Evolutionary conservation across 2,888 invertebrate species (phyloP).

Genomic region (Electrophaes corylata): DNA sequence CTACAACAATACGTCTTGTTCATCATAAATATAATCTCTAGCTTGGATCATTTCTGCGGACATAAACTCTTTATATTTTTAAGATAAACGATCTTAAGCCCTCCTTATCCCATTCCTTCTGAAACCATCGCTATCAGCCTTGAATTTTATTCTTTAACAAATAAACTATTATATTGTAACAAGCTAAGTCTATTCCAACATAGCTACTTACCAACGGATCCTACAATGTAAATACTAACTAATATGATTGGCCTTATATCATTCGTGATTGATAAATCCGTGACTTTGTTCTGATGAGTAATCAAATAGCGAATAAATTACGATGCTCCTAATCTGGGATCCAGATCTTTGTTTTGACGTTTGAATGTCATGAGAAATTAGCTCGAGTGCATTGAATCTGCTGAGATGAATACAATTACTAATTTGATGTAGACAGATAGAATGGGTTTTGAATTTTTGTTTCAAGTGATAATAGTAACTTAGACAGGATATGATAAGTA

Average conservation of each 20-base stretch:
- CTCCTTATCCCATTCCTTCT: too few relatives aligned
- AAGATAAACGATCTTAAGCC: too few relatives aligned
- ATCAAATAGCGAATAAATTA: conserved; percentile 37
- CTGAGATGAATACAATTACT: conserved; percentile 1
- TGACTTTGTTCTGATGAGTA: conserved; percentile 30
- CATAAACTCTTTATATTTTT: too few relatives aligned
- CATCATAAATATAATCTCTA: too few relatives aligned
- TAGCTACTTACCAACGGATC: background rate
- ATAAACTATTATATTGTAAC: background rate
- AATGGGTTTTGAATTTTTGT: background rate
- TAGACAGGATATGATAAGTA: too few relatives aligned
- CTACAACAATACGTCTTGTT: too few relatives aligned
- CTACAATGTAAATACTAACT: conserved; percentile 18
- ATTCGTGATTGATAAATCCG: conserved; percentile 34
- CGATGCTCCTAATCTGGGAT: conserved; percentile 22
- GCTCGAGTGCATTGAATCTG: conserved; percentile 10
- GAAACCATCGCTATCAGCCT: too few relatives aligned
- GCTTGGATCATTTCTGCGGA: too few relatives aligned
- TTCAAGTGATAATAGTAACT: too few relatives aligned
- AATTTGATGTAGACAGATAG: background rate
- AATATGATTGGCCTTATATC: conserved; percentile 28
- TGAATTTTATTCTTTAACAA: too few relatives aligned
- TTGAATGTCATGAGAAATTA: conserved; percentile 36
- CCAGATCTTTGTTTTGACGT: conserved; percentile 36
- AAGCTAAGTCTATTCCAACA: background rate